phyloP scores from a whole-genome alignment of 2,888 invertebrate species.

The Campoletis raptor region DNA sequence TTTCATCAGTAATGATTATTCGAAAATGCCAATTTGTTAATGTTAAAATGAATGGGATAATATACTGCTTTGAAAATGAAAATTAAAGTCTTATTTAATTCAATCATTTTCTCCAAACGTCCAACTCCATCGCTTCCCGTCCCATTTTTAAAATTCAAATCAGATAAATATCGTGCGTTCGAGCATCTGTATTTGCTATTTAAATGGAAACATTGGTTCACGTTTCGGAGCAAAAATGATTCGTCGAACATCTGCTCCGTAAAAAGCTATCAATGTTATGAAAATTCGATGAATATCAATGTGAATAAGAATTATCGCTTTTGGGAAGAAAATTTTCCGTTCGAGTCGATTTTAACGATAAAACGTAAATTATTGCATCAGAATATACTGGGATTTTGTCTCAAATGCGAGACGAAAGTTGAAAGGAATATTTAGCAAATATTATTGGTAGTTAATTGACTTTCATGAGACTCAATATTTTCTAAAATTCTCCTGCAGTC shows the following conservation, averaged over 20 bases:
- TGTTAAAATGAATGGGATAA: conserved; percentile 12
- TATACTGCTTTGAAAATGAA: conserved; percentile 21
- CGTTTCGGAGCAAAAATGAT: not conserved
- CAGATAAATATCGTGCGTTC: not conserved
- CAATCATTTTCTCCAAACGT: not conserved
- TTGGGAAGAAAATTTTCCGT: not conserved
- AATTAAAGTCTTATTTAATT: not conserved
- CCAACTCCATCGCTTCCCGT: not conserved
- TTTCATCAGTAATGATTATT: not conserved
- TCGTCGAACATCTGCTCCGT: not conserved
- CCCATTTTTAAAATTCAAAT: not conserved
- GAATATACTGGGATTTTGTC: not conserved
- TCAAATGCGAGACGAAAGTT: not conserved
- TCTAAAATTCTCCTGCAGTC: not conserved
- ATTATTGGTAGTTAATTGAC: not conserved
- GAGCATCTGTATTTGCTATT: conserved; percentile 19
- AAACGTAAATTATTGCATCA: not conserved
- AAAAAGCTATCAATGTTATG: not conserved
- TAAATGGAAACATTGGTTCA: not conserved
- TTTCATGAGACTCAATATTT: not conserved
- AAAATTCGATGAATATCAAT: not conserved
- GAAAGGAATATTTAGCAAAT: not conserved
- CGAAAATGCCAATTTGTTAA: not conserved
- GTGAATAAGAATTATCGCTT: not conserved
- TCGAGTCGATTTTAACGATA: not conserved